phyloP scores from a whole-genome alignment of 2,888 invertebrate genomes.

The Ypsolopha scabrella region DNA sequence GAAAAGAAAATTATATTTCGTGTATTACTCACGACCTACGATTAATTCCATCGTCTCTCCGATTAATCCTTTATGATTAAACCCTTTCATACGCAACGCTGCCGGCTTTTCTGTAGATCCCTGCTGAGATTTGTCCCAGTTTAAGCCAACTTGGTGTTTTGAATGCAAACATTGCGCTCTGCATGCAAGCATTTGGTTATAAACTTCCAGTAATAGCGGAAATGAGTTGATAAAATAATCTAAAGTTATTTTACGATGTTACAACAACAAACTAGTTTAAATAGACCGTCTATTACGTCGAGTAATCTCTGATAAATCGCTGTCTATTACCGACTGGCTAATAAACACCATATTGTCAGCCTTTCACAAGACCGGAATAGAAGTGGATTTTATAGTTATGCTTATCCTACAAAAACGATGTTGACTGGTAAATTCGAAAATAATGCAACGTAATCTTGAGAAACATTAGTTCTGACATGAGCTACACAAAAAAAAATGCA shows the following conservation, averaged over 20 bases:
- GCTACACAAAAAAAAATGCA: too few relatives aligned
- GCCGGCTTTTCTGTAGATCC: constrained; percentile 19
- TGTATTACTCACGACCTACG: too few relatives aligned
- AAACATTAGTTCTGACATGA: too few relatives aligned
- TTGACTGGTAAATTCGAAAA: too few relatives aligned
- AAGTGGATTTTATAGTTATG: too few relatives aligned
- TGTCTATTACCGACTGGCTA: too few relatives aligned
- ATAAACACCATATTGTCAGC: too few relatives aligned
- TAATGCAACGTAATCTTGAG: too few relatives aligned
- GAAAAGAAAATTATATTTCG: too few relatives aligned
- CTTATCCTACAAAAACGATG: too few relatives aligned
- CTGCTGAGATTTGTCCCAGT: constrained; percentile 35
- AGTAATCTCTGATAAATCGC: too few relatives aligned
- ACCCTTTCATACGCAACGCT: constrained; percentile 24
- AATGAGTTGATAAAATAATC: not conserved
- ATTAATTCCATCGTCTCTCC: constrained; percentile 10
- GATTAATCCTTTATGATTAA: constrained; percentile 21
- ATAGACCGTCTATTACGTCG: not conserved
- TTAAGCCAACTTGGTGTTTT: constrained; percentile 30
- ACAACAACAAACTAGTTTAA: not conserved
- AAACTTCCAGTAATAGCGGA: constrained; percentile 31
- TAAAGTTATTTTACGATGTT: not conserved
- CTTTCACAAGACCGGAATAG: too few relatives aligned
- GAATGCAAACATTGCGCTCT: constrained; percentile 42
- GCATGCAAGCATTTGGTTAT: constrained; percentile 23